Conservation (phyloP, 2,888 invertebrate genomes). For the Thymelicus acteon region DNA sequence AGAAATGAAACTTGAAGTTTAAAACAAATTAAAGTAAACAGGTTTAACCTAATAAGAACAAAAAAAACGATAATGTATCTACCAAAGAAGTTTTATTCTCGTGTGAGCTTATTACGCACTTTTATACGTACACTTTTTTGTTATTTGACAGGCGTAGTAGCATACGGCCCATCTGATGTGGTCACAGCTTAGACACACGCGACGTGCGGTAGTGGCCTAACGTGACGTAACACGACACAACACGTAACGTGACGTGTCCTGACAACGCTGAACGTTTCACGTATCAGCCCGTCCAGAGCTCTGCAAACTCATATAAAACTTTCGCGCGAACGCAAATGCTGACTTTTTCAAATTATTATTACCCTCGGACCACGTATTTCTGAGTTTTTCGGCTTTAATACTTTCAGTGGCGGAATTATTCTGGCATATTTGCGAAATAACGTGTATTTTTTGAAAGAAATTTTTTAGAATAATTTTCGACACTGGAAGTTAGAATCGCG, state of each 20-base stretch:
- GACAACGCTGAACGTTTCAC: constrained; percentile 18
- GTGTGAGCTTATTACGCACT: no score
- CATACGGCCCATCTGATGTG: no score
- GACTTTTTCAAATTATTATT: constrained; percentile 36
- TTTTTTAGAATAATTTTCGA: background rate
- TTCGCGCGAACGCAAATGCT: constrained; percentile 34
- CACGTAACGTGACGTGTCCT: constrained; percentile 5
- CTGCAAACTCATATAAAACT: constrained; percentile 37
- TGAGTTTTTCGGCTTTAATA: constrained; percentile 24
- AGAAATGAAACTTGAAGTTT: no score
- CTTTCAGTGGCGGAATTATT: constrained; percentile 17
- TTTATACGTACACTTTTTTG: no score
- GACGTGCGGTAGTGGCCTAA: no score
- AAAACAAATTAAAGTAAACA: no score
- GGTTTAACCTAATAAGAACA: no score
- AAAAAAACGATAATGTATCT: no score
- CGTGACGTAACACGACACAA: background rate
- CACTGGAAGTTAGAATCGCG: background rate
- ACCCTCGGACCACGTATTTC: constrained; percentile 28
- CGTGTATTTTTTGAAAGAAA: background rate
- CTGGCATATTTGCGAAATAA: constrained; percentile 10
- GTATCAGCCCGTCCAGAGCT: constrained; percentile 29
- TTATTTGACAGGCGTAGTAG: no score
- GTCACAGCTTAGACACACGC: no score
- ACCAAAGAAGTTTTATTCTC: no score